phyloP scores from a whole-genome alignment of 2,888 invertebrate genomes.

The Steinernema hermaphroditum region DNA sequence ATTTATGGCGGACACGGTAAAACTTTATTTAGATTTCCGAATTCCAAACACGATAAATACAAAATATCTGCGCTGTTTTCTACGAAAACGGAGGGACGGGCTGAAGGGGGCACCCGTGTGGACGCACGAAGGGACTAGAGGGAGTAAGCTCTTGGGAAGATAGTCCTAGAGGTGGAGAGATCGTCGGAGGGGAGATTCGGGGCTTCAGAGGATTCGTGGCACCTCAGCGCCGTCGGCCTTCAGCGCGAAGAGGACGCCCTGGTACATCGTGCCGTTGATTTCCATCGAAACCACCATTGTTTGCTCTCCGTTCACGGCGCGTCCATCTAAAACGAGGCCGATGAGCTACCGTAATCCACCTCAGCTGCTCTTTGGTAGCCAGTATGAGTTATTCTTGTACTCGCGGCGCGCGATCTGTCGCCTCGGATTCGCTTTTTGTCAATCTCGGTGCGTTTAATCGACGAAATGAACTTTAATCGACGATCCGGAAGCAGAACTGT shows the following conservation, averaged over 20 bases:
- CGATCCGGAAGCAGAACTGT: background rate
- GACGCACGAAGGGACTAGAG: constrained; percentile 13
- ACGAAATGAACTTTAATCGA: background rate
- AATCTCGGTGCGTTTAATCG: background rate
- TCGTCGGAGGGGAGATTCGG: background rate
- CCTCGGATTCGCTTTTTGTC: background rate
- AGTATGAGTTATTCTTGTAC: background rate
- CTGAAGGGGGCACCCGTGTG: constrained; percentile 10
- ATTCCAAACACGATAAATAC: background rate
- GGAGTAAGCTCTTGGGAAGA: constrained; percentile 13
- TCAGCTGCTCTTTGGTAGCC: no score
- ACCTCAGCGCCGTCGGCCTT: background rate
- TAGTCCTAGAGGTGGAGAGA: constrained; percentile 29
- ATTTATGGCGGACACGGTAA: background rate
- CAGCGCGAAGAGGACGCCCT: constrained; percentile 82
- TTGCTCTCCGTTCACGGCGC: constrained; percentile 43
- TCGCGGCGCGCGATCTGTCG: background rate
- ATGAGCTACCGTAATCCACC: no score
- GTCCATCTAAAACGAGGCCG: constrained; percentile 13
- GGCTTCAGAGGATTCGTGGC: background rate
- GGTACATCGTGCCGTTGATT: constrained; percentile 90
- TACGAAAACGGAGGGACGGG: constrained; percentile 1
- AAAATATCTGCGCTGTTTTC: background rate
- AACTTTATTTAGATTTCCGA: constrained; percentile 3
- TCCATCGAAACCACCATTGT: constrained; percentile 93